Evolutionary conservation across 2,113 vertebrate species (phyloP), one percentile per base, ranked within the genome.

Genomic region (Aramus guarauna): DNA sequence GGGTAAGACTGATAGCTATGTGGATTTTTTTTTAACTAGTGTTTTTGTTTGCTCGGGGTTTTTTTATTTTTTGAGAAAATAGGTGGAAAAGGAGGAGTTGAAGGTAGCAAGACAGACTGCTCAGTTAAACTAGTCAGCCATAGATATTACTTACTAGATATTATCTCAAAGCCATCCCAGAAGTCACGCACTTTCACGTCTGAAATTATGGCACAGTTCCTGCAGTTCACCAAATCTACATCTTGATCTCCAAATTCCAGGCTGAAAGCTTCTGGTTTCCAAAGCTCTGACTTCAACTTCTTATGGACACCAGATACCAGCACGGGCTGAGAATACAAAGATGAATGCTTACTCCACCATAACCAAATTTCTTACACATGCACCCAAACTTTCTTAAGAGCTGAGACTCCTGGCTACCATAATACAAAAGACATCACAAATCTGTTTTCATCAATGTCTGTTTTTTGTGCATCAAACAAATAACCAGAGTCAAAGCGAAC

Each of bases 161-260:
- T 99, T 92, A 99, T 98, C 97, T 99, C 98, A 92, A 99, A 99
- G 91, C 99, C 99, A 97, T 99, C 99, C 99, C 99, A 99, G 98
- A 99, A 99, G 94, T 99, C 99, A 87, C 99, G 98, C 96, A 99
- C 99, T 98, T 99, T 99, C 95, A 99, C 99, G 87, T 99, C 99
- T 62, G 99, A 99, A 97, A 99, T 99, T 94, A 99, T 99, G 94
- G 99, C 98, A 97, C 99, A 99, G 97, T 99, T 99, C 93, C 99
- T 98, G 97, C 99, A 99, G 98, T 99, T 99, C 93, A 99, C 99
- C 97, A 99, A 97, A 97, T 99, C 99, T 76, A 99, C 99, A 95
- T 99, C 99, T 97, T 99, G 99, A 94, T 99, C 99, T 96, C 99
- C 99, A 98, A 99, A 99, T 98, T 99, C 99, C 90, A 98, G 96